Evolutionary conservation across 2,113 vertebrate genomes (phyloP).

Genomic region (Ivindomyrus marchei): DNA sequence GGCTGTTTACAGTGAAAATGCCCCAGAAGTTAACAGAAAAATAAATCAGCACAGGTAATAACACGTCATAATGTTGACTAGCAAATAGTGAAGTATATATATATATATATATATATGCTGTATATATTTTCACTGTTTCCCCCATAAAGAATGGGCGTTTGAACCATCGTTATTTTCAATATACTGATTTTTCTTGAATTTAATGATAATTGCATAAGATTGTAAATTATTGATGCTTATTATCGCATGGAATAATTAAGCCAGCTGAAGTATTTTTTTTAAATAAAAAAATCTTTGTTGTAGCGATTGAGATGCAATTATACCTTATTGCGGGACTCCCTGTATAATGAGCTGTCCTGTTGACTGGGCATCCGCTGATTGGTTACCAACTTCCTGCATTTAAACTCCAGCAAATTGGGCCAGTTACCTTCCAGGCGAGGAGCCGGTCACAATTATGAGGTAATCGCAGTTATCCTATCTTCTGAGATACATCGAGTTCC

Average conservation of each 20-base stretch:
- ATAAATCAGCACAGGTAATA: background rate
- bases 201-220: background rate
- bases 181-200: background rate
- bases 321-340: background rate
- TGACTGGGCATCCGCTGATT: conserved; percentile 2
- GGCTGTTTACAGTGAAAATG: background rate
- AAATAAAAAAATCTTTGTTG: background rate
- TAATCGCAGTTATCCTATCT: background rate
- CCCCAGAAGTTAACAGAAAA: background rate
- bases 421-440: background rate
- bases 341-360: conserved; percentile 12
- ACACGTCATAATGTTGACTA: background rate
- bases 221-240: conserved; percentile 5
- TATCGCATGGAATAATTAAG: background rate
- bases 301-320: conserved; percentile 9
- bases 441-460: background rate
- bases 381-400: conserved; percentile 6
- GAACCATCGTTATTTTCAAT: background rate
- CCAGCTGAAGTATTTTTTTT: background rate
- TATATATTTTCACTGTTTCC: background rate
- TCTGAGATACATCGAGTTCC: background rate
- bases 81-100: background rate
- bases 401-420: conserved; percentile 8
- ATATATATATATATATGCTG: background rate
- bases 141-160: background rate